Evolutionary conservation across 2,888 invertebrate genomes (phyloP), one percentile per base, ranked within the genome.

Genomic region (Prosapia bicincta): DNA sequence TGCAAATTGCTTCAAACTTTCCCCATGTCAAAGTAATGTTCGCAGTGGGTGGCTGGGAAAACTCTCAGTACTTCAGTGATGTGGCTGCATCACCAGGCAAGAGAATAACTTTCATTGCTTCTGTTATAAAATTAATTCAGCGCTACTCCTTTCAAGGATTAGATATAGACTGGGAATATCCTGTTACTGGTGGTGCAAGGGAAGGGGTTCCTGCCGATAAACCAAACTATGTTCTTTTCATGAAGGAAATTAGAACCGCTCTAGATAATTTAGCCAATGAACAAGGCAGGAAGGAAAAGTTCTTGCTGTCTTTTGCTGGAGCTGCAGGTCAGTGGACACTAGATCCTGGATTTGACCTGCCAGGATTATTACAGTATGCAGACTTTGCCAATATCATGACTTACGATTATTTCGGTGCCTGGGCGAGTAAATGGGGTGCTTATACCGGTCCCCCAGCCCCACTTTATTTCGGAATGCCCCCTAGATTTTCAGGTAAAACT

Each of bases 101-200:
- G 65, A 32, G 70, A 26, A 70, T 70, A 10, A 70, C 38, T 3
- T 70, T 70, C 20, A 70, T 70, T 10, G 70, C 76, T 26, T 78
- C 78, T 7, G 67, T 78, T 3, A 38, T 78, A 5, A 76, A 76
- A 76, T 20, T 78, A 7, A 78, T 78, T 26, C 75, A 78, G 38
- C 32, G 72, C 43, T 78, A 74, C 26, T 74, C 76, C 13, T 78
- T 79, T 10, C 78, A 79, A 43, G 79, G 79, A 13, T 75, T 79
- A 1, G 79, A 79, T 26, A 67, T 79, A 15, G 79, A 79, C 43
- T 79, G 79, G 79, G 79, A 79, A 66, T 79, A 79, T 66, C 79
- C 79, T 3, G 78, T 79, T 0, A 78, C 79, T 1, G 79, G 79
- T 13, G 79, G 79, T 23, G 79, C 78, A n/a, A 68, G 66, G 0